Conservation (phyloP, 2,113 vertebrate genomes). For the Pteronura brasiliensis region DNA sequence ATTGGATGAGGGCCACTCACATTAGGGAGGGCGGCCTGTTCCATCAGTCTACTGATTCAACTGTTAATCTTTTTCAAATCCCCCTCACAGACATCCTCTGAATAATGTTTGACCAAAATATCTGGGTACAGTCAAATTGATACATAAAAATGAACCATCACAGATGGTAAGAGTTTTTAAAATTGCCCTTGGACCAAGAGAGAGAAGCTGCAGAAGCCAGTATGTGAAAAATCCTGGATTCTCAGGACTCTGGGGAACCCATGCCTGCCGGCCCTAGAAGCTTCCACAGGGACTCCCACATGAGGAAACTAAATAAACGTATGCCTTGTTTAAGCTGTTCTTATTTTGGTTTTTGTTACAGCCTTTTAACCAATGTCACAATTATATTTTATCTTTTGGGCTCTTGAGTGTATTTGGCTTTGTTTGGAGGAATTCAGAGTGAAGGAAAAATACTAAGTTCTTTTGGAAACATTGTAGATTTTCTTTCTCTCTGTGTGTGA, state of each 20-base stretch:
- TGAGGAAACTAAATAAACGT: background rate
- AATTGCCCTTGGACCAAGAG: background rate
- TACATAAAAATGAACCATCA: background rate
- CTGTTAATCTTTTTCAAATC: background rate
- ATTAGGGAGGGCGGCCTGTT: background rate
- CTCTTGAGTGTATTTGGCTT: background rate
- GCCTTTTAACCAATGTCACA: background rate
- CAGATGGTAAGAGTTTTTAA: background rate
- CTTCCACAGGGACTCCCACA: background rate
- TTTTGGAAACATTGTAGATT: background rate
- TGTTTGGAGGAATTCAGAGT: constrained; percentile 40
- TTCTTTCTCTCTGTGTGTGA: background rate
- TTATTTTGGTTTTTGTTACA: background rate
- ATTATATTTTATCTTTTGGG: background rate
- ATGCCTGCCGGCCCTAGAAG: background rate
- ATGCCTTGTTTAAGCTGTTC: background rate
- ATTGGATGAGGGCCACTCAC: background rate
- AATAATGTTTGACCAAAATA: background rate
- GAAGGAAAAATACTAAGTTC: background rate
- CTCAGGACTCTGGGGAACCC: background rate
- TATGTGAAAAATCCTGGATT: background rate
- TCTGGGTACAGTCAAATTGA: background rate
- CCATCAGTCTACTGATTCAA: background rate
- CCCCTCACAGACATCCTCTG: background rate
- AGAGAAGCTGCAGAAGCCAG: background rate